phyloP scores from a whole-genome alignment of 30 jellyfish, hydroid and myxozoan genomes.

The Turritopsis dohrnii region DNA sequence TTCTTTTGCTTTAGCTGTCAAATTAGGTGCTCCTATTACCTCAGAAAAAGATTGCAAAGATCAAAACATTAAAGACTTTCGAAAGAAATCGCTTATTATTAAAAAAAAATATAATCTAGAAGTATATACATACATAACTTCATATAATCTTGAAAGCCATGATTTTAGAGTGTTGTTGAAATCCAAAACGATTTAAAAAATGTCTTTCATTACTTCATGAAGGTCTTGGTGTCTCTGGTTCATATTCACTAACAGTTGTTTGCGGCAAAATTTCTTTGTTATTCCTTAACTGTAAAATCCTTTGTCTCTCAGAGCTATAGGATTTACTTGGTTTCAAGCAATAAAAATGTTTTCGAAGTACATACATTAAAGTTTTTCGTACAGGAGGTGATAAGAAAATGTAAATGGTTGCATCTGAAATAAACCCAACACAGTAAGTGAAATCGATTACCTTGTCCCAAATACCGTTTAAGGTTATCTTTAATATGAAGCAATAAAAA shows the following conservation, averaged over 20 bases:
- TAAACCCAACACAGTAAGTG: neutral
- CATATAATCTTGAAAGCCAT: neutral
- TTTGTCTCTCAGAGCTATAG: neutral
- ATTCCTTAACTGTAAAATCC: neutral
- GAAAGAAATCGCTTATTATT: neutral
- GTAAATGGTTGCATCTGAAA: slow-evolving; percentile 8
- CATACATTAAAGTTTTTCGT: neutral
- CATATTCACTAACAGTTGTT: neutral
- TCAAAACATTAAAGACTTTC: too few relatives aligned
- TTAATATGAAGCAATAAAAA: neutral
- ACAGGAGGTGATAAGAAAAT: slow-evolving; percentile 7
- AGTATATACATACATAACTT: neutral
- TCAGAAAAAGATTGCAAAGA: too few relatives aligned
- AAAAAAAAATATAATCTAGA: too few relatives aligned
- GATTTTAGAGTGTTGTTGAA: neutral
- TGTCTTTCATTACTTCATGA: neutral
- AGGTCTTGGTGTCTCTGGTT: neutral
- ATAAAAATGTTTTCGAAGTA: neutral
- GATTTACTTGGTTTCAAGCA: neutral
- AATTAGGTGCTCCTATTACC: too few relatives aligned
- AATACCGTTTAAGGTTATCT: neutral
- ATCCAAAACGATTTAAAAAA: neutral
- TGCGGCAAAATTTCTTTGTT: neutral
- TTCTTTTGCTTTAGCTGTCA: too few relatives aligned
- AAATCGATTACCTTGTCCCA: slow-evolving; percentile 4